phyloP scores from a whole-genome alignment of 2,113 vertebrate species.

The Odocoileus virginianus region DNA sequence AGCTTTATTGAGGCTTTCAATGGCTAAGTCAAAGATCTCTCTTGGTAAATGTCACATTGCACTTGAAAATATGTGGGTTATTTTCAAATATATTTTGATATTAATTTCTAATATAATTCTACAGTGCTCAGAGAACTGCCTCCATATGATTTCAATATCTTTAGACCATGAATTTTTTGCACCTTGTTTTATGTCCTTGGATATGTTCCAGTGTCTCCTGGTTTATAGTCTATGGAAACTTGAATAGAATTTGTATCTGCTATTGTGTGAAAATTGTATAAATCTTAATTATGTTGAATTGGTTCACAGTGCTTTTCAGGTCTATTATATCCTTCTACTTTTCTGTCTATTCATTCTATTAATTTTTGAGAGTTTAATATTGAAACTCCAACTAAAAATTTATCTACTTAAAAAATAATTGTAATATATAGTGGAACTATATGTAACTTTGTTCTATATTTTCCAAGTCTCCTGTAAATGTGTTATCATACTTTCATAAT shows the following conservation, averaged over 20 bases:
- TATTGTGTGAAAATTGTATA: not conserved
- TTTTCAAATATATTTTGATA: not conserved
- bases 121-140: not conserved
- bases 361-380: not conserved
- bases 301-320: not conserved
- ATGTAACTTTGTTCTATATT: not conserved
- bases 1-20: not conserved
- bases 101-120: not conserved
- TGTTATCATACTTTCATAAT: not conserved
- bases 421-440: not conserved
- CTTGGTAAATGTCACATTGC: not conserved
- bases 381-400: not conserved
- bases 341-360: not conserved
- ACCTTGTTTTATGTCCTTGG: not conserved
- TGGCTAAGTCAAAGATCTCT: not conserved
- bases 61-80: not conserved
- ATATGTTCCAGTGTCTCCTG: not conserved
- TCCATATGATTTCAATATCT: not conserved
- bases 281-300: not conserved
- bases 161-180: not conserved
- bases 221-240: not conserved
- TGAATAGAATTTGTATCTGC: not conserved
- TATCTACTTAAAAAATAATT: not conserved
- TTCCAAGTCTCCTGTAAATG: not conserved
- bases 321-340: not conserved